These are phyloP conservation scores for Phalera bucephala DNA, from an alignment of 2,888 invertebrate species.

Conservation along the genomic window DNA sequence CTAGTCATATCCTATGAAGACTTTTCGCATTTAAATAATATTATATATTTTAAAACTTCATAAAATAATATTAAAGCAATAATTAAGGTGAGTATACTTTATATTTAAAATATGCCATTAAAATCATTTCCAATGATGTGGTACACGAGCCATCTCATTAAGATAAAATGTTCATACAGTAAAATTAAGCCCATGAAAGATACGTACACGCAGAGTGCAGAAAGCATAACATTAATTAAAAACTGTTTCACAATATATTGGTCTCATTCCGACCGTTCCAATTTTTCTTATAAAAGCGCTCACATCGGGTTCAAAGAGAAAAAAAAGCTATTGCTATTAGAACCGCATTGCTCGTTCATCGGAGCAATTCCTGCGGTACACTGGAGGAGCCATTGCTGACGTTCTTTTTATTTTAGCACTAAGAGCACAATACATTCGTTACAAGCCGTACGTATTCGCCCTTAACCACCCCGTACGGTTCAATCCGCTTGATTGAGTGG, in stretches of 20 bases:
- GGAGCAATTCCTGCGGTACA: constrained; percentile 65
- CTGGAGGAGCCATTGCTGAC: constrained; percentile 54
- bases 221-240: constrained; percentile 37
- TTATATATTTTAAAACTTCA: too few relatives aligned
- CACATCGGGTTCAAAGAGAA: constrained; percentile 40
- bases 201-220: constrained; percentile 16
- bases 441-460: constrained; percentile 54
- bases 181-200: constrained; percentile 13
- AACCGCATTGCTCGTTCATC: constrained; percentile 72
- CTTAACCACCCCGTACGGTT: constrained; percentile 34
- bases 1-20: too few relatives aligned
- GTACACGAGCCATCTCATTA: constrained; percentile 20
- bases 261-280: constrained; percentile 34
- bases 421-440: constrained; percentile 75
- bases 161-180: constrained; percentile 22
- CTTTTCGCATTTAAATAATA: too few relatives aligned
- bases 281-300: constrained; percentile 53
- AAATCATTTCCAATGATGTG: constrained; percentile 10
- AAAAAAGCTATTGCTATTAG: constrained; percentile 66
- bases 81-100: too few relatives aligned
- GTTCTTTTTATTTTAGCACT: constrained; percentile 67
- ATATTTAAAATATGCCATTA: not conserved
- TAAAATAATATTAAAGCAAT: too few relatives aligned
- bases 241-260: constrained; percentile 29
- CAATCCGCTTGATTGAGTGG: constrained; percentile 67